Evolutionary conservation across 2,888 invertebrate species (phyloP), one percentile per base, ranked within the genome.

Genomic region (Clistopyga incitator): DNA sequence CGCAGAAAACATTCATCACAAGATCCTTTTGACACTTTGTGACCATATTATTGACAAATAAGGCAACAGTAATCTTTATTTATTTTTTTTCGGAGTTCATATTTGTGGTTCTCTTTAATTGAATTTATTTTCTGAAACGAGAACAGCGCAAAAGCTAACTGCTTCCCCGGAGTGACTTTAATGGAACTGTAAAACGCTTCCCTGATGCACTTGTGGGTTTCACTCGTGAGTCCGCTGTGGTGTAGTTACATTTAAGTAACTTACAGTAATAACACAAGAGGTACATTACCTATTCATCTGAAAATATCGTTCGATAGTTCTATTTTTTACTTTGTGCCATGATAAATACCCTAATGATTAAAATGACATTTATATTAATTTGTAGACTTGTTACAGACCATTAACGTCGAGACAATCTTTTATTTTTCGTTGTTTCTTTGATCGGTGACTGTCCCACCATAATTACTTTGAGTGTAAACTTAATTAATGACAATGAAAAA

Each of bases 41-140:
- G 18, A 1, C 20, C 20, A 6, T 18, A 18, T 52, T 4, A 42
- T 42, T 3, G 10, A 25, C 3, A 50, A 68, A 70, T 13, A 29
- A 23, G 54, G 68, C 45, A 18, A 71, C 20, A 25, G 23, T 42
- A 29, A 29, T 45, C 23, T 29, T 68, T 20, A 42, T 42, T 75
- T 54, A 34, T 76, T 45, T 61, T 59, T 76, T 70, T 52, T 15
- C 61, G 25, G 6, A 61, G 70, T 52, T 78, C 20, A 25, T 50
- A 67, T 42, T 61, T 18, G 42, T 52, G 18, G 59, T 52, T 59
- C 52, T 56, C n/a, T 52, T 70, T 59, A 65, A 77, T 67, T 59
- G 15, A 71, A 67, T n/a, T 42, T 42, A 11, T 29, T 29, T 29
- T 29, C 29, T 29, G 29, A 29, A 29, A 29, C 29, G 29, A 29